A percentile compares a stretch with the other conserved stretches of the same genome.
Evolutionary conservation across 2,888 invertebrate genomes (phyloP).

Genomic region (Plebejus melissa): DNA sequence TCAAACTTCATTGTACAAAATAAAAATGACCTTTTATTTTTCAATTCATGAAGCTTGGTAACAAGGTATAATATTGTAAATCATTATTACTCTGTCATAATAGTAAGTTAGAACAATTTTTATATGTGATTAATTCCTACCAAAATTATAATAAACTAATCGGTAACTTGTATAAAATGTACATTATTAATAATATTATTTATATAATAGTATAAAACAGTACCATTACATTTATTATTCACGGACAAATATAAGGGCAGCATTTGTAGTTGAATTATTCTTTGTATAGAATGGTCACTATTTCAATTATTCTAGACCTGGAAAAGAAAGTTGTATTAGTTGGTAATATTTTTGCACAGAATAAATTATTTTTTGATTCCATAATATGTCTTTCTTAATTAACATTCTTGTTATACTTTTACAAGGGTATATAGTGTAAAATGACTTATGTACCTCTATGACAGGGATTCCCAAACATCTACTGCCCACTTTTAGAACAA

Average conservation of each 20-base stretch:
- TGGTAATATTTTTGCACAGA: not conserved
- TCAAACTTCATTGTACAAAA: constrained; percentile 66
- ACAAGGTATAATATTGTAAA: constrained; percentile 72
- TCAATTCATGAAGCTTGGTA: constrained; percentile 77
- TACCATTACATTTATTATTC: constrained; percentile 52
- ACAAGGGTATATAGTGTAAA: too few relatives aligned
- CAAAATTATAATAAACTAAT: constrained; percentile 69
- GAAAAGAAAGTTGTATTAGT: constrained; percentile 46
- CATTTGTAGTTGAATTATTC: constrained; percentile 60
- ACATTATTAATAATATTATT: constrained; percentile 49
- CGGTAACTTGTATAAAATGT: constrained; percentile 78
- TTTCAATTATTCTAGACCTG: constrained; percentile 66
- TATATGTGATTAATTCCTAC: constrained; percentile 68
- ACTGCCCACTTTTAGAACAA: too few relatives aligned
- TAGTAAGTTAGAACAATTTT: constrained; percentile 71
- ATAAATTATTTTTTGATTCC: not conserved
- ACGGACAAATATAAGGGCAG: constrained; percentile 56
- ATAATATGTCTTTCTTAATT: not conserved
- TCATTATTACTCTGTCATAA: constrained; percentile 64
- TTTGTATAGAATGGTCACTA: constrained; percentile 65
- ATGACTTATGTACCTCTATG: too few relatives aligned
- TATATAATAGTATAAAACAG: constrained; percentile 65
- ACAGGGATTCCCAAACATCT: too few relatives aligned
- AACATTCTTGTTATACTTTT: not conserved
- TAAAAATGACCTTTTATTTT: constrained; percentile 76